Conservation (phyloP, 2,797 vertebrate species). For the Melanotaenia nigrans region DNA sequence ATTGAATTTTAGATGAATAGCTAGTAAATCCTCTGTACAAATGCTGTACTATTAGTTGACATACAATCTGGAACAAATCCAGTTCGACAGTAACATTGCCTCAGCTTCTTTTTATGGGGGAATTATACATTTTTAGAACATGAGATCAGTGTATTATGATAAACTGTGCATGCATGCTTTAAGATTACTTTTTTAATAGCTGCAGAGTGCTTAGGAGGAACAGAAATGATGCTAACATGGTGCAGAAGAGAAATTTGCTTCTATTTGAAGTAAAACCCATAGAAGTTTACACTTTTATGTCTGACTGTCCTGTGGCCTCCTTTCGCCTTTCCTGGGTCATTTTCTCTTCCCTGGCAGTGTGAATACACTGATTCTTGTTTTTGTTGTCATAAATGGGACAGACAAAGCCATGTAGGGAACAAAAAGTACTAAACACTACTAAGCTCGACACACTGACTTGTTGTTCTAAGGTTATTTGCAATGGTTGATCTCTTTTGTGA, state of each 20-base stretch:
- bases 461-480: not conserved
- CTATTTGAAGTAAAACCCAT: slow-evolving; percentile 30
- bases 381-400: slow-evolving; percentile 57
- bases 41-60: not conserved
- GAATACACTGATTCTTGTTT: slow-evolving; percentile 54
- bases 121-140: not conserved
- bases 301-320: slow-evolving; percentile 49
- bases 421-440: slow-evolving; percentile 23
- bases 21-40: not conserved
- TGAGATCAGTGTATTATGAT: not conserved
- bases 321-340: slow-evolving; percentile 51
- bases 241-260: not conserved
- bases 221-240: not conserved
- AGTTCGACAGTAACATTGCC: not conserved
- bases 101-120: not conserved
- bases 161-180: not conserved
- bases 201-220: not conserved
- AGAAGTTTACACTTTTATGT: slow-evolving; percentile 12
- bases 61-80: not conserved
- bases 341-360: slow-evolving; percentile 34
- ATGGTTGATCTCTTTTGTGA: not conserved
- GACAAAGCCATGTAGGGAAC: slow-evolving; percentile 27
- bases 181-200: not conserved
- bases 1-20: not conserved
- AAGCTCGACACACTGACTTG: not conserved